Evolutionary conservation across 1,140 invertebrate species (phyloP), one percentile per base, ranked within the genome.

Genomic region (Cryptotermes secundus): DNA sequence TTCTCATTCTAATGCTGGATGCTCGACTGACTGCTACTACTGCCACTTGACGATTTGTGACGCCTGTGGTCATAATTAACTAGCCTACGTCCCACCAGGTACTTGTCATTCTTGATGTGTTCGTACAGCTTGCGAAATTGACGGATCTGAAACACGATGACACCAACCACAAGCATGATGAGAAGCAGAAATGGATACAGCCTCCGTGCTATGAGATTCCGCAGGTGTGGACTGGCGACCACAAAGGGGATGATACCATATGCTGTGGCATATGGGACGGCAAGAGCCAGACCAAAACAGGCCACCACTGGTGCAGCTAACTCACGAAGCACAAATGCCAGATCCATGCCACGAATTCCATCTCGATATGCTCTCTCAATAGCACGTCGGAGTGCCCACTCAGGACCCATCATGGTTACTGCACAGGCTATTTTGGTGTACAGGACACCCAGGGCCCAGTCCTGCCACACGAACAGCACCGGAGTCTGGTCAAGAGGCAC

Each of bases 61-160:
- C 93, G 93, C 84, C 94, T 91, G 89, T 96, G 95, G 88, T 99
- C 96, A 89, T 99, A 99, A 90, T 99, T 99, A 0, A 99, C 97
- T 83, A 99, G 92, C 84, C 97, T 92, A 87, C 97, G 95, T 0
- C 98, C 98, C 4, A 99, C 97, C 36, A 99, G 92, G 91, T 99
- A 99, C 91, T 99, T 99, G 89, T 99, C 98, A 91, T 99, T 99
- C 90, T 99, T 99, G 88, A 99, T 99, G 90, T 99, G 98, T 89
- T 99, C 97, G 88, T 99, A 99, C 0, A 99, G 91, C 87, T 97
- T 96, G 87, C 93, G 94, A 89, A 99, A 98, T 88, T 99, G 98
- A 84, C 95, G 93, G 53, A 98, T 94, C 91, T 97, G 96, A 88
- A 96, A 93, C 12, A 82, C 82, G 65, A 97, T 91, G 81, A 97